phyloP scores from a whole-genome alignment of 2,888 invertebrate genomes.

The Sylvicola cinctus region DNA sequence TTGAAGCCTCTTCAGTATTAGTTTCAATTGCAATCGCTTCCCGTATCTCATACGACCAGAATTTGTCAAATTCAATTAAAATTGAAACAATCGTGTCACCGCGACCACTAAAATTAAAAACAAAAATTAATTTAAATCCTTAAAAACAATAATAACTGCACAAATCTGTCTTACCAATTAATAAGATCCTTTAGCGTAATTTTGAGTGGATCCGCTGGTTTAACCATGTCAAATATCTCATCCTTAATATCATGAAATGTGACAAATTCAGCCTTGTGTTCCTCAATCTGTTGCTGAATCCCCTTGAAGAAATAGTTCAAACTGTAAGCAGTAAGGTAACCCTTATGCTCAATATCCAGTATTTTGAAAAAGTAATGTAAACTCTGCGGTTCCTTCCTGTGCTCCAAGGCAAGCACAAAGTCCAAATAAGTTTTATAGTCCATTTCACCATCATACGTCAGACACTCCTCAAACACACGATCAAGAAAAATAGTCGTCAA shows the following conservation, averaged over 20 bases:
- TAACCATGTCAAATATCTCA: conserved; percentile 96
- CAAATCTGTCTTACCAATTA: conserved; percentile 30
- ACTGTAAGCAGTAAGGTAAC: conserved; percentile 75
- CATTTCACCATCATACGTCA: conserved; percentile 89
- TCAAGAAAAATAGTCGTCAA: conserved; percentile 79
- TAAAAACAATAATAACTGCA: conserved; percentile 4
- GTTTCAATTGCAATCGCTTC: conserved; percentile 53
- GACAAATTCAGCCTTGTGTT: conserved; percentile 74
- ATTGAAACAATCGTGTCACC: conserved; percentile 89
- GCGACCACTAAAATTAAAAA: conserved; percentile 45
- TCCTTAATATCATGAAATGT: conserved; percentile 89
- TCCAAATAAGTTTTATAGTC: conserved; percentile 95
- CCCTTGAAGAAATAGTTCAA: conserved; percentile 88
- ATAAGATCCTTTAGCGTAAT: conserved; percentile 78
- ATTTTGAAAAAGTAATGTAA: conserved; percentile 81
- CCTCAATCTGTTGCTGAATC: conserved; percentile 76
- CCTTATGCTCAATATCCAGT: conserved; percentile 70
- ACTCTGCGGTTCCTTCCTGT: conserved; percentile 77
- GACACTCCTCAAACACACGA: conserved; percentile 83
- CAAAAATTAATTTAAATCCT: conserved; percentile 4
- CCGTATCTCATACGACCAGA: conserved; percentile 91
- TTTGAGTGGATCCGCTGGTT: conserved; percentile 60
- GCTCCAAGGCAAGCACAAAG: conserved; percentile 81
- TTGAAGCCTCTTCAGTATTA: conserved; percentile 16
- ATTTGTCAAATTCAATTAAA: conserved; percentile 84